A percentile compares a stretch with the other conserved stretches of the same genome.
phyloP scores from a whole-genome alignment of 2,888 invertebrate species.

The Eurytoma adleriae region DNA sequence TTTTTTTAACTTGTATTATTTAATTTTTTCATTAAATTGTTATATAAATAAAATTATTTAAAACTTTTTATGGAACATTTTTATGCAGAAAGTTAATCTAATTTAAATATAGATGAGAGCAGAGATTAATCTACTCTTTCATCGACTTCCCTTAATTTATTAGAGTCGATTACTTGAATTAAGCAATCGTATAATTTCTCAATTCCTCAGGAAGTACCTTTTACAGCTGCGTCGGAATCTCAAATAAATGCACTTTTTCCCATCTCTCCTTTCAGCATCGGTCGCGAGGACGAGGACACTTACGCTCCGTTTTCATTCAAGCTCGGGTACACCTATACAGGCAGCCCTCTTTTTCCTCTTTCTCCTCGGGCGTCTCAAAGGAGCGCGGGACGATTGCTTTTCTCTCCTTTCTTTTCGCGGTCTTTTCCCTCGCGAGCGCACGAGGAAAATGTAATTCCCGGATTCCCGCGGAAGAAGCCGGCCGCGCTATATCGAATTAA shows the following conservation, averaged over 20 bases:
- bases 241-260: slow-evolving; percentile 36
- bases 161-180: too few species aligned
- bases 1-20: too few species aligned
- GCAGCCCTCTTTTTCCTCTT: neutral
- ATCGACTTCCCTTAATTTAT: too few species aligned
- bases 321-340: neutral
- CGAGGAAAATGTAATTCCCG: slow-evolving; percentile 46
- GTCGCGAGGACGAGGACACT: slow-evolving; percentile 24
- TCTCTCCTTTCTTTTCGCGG: slow-evolving; percentile 23
- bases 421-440: slow-evolving; percentile 20
- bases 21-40: too few species aligned
- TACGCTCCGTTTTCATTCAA: slow-evolving; percentile 20
- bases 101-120: too few species aligned
- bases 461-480: slow-evolving; percentile 40
- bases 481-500: slow-evolving; percentile 2
- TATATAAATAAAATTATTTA: too few species aligned
- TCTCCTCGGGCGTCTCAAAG: neutral
- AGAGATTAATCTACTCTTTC: too few species aligned
- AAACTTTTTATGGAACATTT: too few species aligned
- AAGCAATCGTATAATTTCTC: too few species aligned
- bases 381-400: slow-evolving; percentile 38
- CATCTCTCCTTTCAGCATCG: neutral
- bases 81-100: too few species aligned
- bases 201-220: too few species aligned
- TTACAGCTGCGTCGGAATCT: slow-evolving; percentile 20